A percentile compares a stretch with the other conserved stretches of the same genome.
Conservation (phyloP, 2,113 vertebrate species). For the Tangachromis dhanisi region DNA sequence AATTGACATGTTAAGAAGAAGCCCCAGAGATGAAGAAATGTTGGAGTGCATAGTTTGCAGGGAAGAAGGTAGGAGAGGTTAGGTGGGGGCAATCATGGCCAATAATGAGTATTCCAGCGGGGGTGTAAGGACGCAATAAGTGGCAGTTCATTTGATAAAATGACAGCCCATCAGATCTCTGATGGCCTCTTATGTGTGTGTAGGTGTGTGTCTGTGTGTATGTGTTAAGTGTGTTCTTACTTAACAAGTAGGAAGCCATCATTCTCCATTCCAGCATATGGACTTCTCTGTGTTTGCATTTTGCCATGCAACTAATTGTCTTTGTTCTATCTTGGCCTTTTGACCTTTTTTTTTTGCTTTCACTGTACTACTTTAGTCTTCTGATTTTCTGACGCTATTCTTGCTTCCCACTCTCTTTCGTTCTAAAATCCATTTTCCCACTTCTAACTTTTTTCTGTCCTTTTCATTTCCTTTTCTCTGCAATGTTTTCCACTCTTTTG, state of each 20-base stretch:
- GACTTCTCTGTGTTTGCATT: neutral
- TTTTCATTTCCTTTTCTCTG: neutral
- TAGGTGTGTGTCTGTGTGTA: neutral
- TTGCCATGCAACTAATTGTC: neutral
- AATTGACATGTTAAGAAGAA: slow-evolving; percentile 33
- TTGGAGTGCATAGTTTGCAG: neutral
- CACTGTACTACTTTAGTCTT: neutral
- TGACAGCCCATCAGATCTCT: slow-evolving; percentile 54
- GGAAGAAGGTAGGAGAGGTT: neutral
- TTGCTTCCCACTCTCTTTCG: neutral
- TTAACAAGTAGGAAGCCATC: neutral
- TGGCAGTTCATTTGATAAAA: slow-evolving; percentile 54
- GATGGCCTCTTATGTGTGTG: neutral
- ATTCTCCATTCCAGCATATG: neutral
- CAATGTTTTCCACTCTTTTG: neutral
- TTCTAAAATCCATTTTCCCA: neutral
- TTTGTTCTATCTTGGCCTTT: neutral
- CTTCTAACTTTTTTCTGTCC: neutral
- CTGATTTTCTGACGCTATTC: neutral
- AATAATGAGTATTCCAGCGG: slow-evolving; percentile 57
- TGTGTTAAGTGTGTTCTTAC: neutral
- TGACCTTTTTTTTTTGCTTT: neutral
- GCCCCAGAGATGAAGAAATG: neutral
- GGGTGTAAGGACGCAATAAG: slow-evolving; percentile 37
- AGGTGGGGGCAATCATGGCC: slow-evolving; percentile 43